Conservation (phyloP, 2,888 invertebrate genomes). For the Drosophila borborema region DNA sequence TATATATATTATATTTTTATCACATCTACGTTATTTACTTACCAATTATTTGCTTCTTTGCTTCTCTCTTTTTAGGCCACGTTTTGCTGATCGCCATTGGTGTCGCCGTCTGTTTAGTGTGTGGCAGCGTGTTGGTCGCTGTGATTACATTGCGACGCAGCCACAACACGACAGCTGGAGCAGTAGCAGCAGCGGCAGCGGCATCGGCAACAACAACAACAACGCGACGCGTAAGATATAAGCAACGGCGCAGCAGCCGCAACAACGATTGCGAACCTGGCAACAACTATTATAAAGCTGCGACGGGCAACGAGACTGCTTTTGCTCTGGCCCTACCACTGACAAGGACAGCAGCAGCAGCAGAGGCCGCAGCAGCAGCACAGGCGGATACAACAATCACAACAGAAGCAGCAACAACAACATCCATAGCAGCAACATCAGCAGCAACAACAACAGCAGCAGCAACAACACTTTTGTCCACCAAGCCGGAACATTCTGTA, state of each 20-base stretch:
- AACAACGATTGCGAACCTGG: conserved; percentile 30
- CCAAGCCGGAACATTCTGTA: conserved; percentile 86
- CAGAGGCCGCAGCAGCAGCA: conserved; percentile 27
- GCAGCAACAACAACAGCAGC: conserved; percentile 74
- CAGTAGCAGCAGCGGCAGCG: conserved; percentile 57
- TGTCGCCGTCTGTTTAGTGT: conserved; percentile 81
- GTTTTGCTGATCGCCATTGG: conserved; percentile 80
- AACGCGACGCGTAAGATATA: conserved; percentile 63
- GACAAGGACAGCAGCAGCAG: conserved; percentile 73
- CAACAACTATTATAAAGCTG: conserved; percentile 43
- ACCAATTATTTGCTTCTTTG: not conserved
- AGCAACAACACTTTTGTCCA: conserved; percentile 83
- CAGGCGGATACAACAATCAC: conserved; percentile 36
- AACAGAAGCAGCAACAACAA: conserved; percentile 23
- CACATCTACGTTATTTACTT: not conserved
- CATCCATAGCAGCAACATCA: conserved; percentile 71
- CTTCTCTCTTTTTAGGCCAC: conserved; percentile 64
- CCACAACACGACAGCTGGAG: conserved; percentile 49
- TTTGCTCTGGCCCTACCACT: conserved; percentile 85
- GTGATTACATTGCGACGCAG: conserved; percentile 74
- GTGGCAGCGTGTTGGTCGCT: conserved; percentile 82
- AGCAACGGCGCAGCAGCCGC: conserved; percentile 55
- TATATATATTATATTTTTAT: too few species aligned
- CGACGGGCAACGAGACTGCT: conserved; percentile 61
- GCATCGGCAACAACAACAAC: conserved; percentile 23